Percentiles rank a stretch among this genome's conserved stretches.
These are phyloP conservation scores for Scaptomyza hsui DNA, from an alignment of 1,140 invertebrate genomes.

Conservation along the genomic window DNA sequence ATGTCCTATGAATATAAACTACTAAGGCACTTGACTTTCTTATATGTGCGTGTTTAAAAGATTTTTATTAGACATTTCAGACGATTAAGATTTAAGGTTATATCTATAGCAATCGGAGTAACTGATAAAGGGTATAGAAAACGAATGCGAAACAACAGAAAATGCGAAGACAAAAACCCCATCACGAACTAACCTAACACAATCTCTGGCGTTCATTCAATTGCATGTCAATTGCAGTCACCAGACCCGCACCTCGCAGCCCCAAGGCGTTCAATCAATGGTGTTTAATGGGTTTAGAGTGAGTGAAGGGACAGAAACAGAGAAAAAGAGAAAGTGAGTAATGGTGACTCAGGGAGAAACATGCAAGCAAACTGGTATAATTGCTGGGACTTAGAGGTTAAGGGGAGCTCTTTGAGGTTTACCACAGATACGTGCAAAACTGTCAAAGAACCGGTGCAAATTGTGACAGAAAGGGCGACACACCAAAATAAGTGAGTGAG, in stretches of 20 bases:
- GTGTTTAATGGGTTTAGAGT: not conserved
- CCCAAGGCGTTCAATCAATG: slow-evolving; percentile 15
- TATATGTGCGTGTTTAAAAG: no score
- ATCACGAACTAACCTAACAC: not conserved
- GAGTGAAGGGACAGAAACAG: not conserved
- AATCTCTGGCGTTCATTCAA: slow-evolving; percentile 36
- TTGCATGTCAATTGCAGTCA: slow-evolving; percentile 36
- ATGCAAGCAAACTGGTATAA: slow-evolving; percentile 9
- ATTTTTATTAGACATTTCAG: no score
- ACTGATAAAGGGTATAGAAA: not conserved
- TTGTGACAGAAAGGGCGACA: not conserved
- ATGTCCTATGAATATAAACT: not conserved
- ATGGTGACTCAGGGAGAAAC: not conserved
- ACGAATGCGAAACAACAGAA: not conserved
- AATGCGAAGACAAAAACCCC: not conserved
- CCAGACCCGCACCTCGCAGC: not conserved
- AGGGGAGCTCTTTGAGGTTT: no score
- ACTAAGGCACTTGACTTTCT: no score
- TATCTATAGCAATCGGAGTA: no score
- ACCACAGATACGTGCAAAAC: slow-evolving; percentile 6
- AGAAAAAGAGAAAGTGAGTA: slow-evolving; percentile 2
- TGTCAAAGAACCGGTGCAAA: not conserved
- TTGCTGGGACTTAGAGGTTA: slow-evolving; percentile 1
- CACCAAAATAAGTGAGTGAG: slow-evolving; percentile 14
- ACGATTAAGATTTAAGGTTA: no score